Percentiles rank a stretch among this genome's conserved stretches.
These are phyloP conservation scores for Drosophila arizonae DNA, from an alignment of 1,140 invertebrate genomes.

Conservation along the genomic window DNA sequence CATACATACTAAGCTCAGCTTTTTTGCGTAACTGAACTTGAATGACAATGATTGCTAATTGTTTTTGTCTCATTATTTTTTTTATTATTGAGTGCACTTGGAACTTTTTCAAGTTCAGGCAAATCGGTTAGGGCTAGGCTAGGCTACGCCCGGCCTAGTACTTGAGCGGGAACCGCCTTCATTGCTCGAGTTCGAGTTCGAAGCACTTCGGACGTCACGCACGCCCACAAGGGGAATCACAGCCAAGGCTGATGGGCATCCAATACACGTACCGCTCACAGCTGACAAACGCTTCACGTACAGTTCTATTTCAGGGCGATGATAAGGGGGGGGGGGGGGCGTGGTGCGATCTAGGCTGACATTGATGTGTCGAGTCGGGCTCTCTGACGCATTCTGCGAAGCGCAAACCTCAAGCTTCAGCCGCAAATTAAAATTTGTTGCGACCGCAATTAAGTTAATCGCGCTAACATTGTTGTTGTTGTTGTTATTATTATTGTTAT, in stretches of 20 bases:
- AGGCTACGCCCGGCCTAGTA: too few relatives aligned
- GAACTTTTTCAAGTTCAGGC: conserved; percentile 26
- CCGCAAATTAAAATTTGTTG: conserved; percentile 48
- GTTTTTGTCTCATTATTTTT: neutral
- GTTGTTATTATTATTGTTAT: conserved; percentile 9
- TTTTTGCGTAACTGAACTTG: too few relatives aligned
- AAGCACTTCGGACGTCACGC: conserved; percentile 19
- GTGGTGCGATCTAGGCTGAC: conserved; percentile 43
- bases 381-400: conserved; percentile 31
- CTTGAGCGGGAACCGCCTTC: neutral
- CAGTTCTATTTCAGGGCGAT: neutral
- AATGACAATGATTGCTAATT: neutral
- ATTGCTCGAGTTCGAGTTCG: neutral
- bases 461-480: conserved; percentile 16
- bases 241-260: conserved; percentile 37
- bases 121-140: neutral
- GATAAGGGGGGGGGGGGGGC: too few relatives aligned
- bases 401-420: conserved; percentile 15
- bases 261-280: conserved; percentile 45
- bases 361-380: conserved; percentile 38
- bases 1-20: too few relatives aligned
- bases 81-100: conserved; percentile 1
- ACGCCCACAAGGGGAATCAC: conserved; percentile 16
- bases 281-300: conserved; percentile 27
- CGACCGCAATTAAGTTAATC: conserved; percentile 68